Base-by-base conservation (phyloP, 1,140 invertebrate species). In the Paracyclopina nana region DNA sequence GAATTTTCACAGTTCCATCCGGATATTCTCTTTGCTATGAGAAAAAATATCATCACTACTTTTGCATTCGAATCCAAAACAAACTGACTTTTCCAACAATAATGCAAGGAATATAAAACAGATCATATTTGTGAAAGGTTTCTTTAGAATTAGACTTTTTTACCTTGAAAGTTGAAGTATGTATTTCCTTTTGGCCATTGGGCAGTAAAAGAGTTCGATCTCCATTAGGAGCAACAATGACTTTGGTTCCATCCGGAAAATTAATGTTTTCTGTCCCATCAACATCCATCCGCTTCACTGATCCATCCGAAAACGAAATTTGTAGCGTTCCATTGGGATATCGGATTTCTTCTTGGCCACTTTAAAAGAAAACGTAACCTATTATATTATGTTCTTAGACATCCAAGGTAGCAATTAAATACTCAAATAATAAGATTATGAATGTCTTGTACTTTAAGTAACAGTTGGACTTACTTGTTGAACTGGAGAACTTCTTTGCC, bases 151-250 rank as follows among this genome's bases (percentile, higher is more conserved):
- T n/a, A n/a, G n/a, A n/a, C n/a, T n/a, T n/a, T n/a, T n/a, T n/a
- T n/a, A 83, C 80, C 68, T 83, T 90, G 60, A 78, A 80, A 44
- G 79, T 72, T 50, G 73, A 70, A 0, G 79, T 81, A 59, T 91
- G 82, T 41, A 91, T 75, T 72, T 94, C 88, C 58, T 76, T 70
- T 63, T 90, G 82, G 4, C 86, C 86, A 66, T 87, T 90, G 1
- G 78, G 70, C 54, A 90, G 75, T 22, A 73, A 68, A 28, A 90
- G 66, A 14, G 76, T 68, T 61, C 76, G 75, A 53, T 79, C 76
- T 1, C 73, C 75, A 58, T 71, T 64, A 64, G 71, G n/a, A 69
- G 71, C 52, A 72, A 65, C 25, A 73, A 72, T 70, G 0, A 78
- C 76, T 63, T 83, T 77, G 2, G 68, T 65, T 1, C 82, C 80